Percentiles rank a stretch among this genome's conserved stretches.
These are phyloP conservation scores for Troglohyphantes excavatus DNA, from an alignment of 2,888 invertebrate species.

Conservation along the genomic window DNA sequence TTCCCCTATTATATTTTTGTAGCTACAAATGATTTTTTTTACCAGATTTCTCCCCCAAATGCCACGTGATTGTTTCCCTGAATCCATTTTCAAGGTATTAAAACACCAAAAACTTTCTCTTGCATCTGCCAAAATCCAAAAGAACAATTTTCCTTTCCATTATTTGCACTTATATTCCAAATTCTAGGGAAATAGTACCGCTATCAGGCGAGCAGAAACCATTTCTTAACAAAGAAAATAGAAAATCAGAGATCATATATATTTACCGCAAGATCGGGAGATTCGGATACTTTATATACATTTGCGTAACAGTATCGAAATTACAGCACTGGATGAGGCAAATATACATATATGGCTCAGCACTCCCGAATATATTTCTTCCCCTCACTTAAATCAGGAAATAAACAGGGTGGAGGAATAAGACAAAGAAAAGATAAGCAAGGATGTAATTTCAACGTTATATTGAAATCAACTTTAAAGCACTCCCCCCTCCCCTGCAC, in stretches of 20 bases:
- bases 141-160: too few species aligned
- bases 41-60: too few species aligned
- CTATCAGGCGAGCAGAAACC: conserved; percentile 67
- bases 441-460: conserved; percentile 77
- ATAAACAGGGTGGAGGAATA: conserved; percentile 52
- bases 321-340: conserved; percentile 23
- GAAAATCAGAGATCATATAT: conserved; percentile 69
- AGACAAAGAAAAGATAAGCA: conserved; percentile 52
- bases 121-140: too few species aligned
- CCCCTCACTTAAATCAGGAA: conserved; percentile 62
- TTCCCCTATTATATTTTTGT: too few species aligned
- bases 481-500: conserved; percentile 47
- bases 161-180: too few species aligned
- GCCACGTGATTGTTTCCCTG: too few species aligned
- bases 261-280: conserved; percentile 71
- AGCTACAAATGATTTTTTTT: too few species aligned
- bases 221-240: conserved; percentile 70
- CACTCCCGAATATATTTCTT: conserved; percentile 1
- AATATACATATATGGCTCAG: conserved; percentile 42
- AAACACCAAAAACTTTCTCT: too few species aligned
- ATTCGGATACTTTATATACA: conserved; percentile 71
- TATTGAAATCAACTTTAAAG: conserved; percentile 76
- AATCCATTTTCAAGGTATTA: too few species aligned
- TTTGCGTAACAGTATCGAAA: conserved; percentile 72
- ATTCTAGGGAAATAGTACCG: conserved; percentile 29